These are phyloP conservation scores for Armadillidium nasatum DNA, from an alignment of 1,140 invertebrate species.

Conservation along the genomic window DNA sequence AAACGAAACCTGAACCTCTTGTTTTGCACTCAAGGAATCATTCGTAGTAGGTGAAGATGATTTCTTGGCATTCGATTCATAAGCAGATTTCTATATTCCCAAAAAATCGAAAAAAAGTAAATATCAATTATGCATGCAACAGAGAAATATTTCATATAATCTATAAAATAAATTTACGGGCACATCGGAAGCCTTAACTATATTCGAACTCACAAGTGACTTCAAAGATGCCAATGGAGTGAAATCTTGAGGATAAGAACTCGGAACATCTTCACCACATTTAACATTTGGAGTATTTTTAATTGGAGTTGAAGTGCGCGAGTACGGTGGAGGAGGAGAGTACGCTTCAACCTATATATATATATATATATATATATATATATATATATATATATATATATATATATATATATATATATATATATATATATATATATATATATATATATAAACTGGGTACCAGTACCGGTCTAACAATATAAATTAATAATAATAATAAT, in stretches of 20 bases:
- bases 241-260: not conserved
- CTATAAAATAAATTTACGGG: too few relatives aligned
- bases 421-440: too few relatives aligned
- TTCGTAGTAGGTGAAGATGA: not conserved
- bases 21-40: not conserved
- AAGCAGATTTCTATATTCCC: not conserved
- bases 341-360: not conserved
- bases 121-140: too few relatives aligned
- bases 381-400: too few relatives aligned
- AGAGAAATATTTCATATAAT: too few relatives aligned
- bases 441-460: too few relatives aligned
- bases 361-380: too few relatives aligned
- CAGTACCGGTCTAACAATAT: too few relatives aligned
- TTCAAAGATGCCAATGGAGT: not conserved
- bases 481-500: too few relatives aligned
- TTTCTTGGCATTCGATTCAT: not conserved
- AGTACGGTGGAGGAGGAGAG: not conserved
- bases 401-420: too few relatives aligned
- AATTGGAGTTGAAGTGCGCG: not conserved
- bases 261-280: not conserved
- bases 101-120: too few relatives aligned
- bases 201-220: not conserved
- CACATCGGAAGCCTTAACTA: not conserved
- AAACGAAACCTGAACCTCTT: not conserved
- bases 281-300: not conserved